phyloP scores from a whole-genome alignment of 1,140 invertebrate species.

The Anastrepha obliqua region DNA sequence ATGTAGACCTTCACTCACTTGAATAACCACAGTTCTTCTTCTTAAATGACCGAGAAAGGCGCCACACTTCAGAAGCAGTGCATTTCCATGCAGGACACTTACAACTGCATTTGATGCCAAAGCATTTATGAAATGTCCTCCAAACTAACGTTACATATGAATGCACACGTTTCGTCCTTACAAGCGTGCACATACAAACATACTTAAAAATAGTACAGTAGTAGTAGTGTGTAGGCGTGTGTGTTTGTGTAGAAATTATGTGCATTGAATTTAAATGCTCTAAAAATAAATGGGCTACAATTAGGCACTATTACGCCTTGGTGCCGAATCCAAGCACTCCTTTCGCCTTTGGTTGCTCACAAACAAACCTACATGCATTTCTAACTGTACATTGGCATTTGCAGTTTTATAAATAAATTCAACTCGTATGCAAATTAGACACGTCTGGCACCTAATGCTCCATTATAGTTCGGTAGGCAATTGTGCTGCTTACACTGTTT shows the following conservation, averaged over 20 bases:
- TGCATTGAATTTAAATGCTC: not conserved
- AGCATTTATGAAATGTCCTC: not conserved
- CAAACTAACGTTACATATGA: not conserved
- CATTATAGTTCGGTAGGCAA: not conserved
- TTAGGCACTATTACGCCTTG: conserved; percentile 38
- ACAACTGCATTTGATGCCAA: not conserved
- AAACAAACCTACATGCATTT: not conserved
- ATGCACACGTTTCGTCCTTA: not conserved
- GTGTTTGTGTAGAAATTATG: not conserved
- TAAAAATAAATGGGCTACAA: conserved; percentile 47
- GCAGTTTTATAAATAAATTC: conserved; percentile 49
- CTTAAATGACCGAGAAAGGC: too few species aligned
- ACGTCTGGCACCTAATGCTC: conserved; percentile 22
- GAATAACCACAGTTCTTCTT: too few species aligned
- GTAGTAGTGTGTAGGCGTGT: not conserved
- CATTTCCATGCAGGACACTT: not conserved
- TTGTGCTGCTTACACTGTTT: not conserved
- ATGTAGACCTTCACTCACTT: too few species aligned
- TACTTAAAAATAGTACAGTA: not conserved
- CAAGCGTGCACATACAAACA: not conserved
- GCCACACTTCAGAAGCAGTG: not conserved
- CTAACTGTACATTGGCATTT: not conserved
- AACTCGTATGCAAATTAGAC: conserved; percentile 50
- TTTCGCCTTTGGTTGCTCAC: not conserved
- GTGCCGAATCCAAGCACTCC: conserved; percentile 9